Evolutionary conservation across 2,797 vertebrate species (phyloP).

Genomic region (Pseudomugil tenellus): DNA sequence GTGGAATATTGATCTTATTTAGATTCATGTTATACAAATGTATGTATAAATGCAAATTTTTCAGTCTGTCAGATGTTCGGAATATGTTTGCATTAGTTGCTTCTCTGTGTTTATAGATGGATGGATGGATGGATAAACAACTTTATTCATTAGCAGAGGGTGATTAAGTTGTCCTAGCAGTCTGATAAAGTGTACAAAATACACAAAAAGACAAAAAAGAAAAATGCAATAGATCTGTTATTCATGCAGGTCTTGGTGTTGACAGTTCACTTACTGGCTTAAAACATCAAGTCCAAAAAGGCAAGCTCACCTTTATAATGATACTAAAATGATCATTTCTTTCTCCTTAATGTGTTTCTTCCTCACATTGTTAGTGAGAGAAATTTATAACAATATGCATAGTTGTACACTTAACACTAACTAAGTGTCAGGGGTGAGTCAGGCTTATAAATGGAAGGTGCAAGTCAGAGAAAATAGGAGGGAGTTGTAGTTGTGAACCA

Average conservation of each 20-base stretch:
- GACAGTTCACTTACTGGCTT: too few relatives aligned
- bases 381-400: slow-evolving; percentile 43
- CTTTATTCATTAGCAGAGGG: too few relatives aligned
- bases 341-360: slow-evolving; percentile 51
- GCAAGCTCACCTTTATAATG: slow-evolving; percentile 40
- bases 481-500: slow-evolving; percentile 31
- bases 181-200: too few relatives aligned
- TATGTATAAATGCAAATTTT: background rate
- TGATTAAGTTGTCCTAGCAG: too few relatives aligned
- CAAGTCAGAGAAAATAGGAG: slow-evolving; percentile 35
- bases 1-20: slow-evolving; percentile 3
- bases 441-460: slow-evolving; percentile 51
- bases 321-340: slow-evolving; percentile 65
- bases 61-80: background rate
- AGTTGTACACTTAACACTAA: slow-evolving; percentile 48
- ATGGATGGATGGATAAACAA: too few relatives aligned
- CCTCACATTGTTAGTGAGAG: slow-evolving; percentile 34
- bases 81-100: too few relatives aligned
- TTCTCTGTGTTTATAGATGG: too few relatives aligned
- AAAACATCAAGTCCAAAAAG: slow-evolving; percentile 33
- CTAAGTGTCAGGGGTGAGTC: slow-evolving; percentile 53
- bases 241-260: background rate
- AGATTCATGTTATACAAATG: background rate
- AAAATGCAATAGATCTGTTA: too few relatives aligned
- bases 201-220: too few relatives aligned